Evolutionary conservation across 2,797 vertebrate genomes (phyloP).

Genomic region (Pseudomugil gertrudae): DNA sequence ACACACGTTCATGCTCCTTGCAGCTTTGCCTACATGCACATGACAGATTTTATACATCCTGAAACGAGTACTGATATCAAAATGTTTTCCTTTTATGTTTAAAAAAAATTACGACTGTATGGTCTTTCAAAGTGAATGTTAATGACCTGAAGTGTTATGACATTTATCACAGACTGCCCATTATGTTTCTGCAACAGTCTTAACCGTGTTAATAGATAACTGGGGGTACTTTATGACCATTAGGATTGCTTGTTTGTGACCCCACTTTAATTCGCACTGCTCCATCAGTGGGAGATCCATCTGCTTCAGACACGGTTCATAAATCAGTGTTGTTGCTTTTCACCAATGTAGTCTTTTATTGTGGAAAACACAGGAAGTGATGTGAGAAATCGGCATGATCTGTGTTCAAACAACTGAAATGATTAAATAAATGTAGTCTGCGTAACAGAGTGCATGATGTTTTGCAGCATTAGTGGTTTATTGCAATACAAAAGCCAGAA

Average conservation of each 20-base stretch:
- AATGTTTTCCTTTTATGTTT: too few species aligned
- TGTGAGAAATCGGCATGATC: too few species aligned
- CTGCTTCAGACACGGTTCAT: neutral
- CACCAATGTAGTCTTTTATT: too few species aligned
- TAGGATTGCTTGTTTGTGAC: neutral
- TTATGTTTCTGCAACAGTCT: neutral
- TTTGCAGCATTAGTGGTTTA: constrained; percentile 5
- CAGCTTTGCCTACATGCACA: too few species aligned
- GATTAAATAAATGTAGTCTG: too few species aligned
- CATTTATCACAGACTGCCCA: neutral
- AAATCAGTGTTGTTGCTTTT: too few species aligned
- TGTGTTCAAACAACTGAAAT: too few species aligned
- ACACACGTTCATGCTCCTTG: neutral
- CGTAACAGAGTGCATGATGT: neutral
- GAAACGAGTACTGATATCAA: neutral
- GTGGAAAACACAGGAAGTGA: too few species aligned
- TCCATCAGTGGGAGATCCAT: neutral
- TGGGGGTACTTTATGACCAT: neutral
- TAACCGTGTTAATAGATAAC: neutral
- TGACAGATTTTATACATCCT: neutral
- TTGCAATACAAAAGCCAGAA: constrained; percentile 3
- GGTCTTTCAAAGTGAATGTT: neutral
- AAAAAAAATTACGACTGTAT: too few species aligned
- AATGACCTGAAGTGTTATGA: neutral
- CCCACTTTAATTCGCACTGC: neutral